Conservation (phyloP, 2,113 vertebrate species). For the Hippocampus comes region DNA sequence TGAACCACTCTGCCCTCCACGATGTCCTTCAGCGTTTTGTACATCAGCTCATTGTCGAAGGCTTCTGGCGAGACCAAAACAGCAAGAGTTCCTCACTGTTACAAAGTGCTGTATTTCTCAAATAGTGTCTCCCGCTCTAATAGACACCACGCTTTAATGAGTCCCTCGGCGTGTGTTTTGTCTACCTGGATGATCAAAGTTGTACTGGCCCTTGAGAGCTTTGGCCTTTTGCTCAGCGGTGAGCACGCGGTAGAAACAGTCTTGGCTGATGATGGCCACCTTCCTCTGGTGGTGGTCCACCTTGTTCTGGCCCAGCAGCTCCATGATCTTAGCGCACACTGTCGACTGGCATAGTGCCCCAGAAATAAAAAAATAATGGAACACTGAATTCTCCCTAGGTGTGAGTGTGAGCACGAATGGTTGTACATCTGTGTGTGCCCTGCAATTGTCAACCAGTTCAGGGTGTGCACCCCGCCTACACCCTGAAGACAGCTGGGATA, state of each 20-base stretch:
- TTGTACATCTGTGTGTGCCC: no score
- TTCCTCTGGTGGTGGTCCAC: slow-evolving; percentile 91
- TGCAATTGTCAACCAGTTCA: no score
- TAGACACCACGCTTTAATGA: no score
- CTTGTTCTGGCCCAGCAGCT: slow-evolving; percentile 93
- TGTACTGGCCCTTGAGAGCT: slow-evolving; percentile 92
- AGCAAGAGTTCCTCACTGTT: no score
- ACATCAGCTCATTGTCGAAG: slow-evolving; percentile 94
- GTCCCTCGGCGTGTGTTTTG: no score
- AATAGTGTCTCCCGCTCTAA: neutral
- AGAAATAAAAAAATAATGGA: no score
- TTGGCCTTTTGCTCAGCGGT: slow-evolving; percentile 88
- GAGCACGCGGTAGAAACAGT: slow-evolving; percentile 90
- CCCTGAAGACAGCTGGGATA: no score
- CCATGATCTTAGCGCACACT: slow-evolving; percentile 98
- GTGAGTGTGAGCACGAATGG: no score
- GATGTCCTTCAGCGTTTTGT: slow-evolving; percentile 84
- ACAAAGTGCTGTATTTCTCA: neutral
- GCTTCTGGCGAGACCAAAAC: slow-evolving; percentile 76
- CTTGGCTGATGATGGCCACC: slow-evolving; percentile 91
- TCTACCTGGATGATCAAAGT: slow-evolving; percentile 94
- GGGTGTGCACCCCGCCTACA: no score
- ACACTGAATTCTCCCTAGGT: no score
- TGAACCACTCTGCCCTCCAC: slow-evolving; percentile 87
- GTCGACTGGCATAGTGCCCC: slow-evolving; percentile 77